Evolutionary conservation across 2,797 vertebrate species (phyloP).

Genomic region (Buphagus erythrorhynchus): DNA sequence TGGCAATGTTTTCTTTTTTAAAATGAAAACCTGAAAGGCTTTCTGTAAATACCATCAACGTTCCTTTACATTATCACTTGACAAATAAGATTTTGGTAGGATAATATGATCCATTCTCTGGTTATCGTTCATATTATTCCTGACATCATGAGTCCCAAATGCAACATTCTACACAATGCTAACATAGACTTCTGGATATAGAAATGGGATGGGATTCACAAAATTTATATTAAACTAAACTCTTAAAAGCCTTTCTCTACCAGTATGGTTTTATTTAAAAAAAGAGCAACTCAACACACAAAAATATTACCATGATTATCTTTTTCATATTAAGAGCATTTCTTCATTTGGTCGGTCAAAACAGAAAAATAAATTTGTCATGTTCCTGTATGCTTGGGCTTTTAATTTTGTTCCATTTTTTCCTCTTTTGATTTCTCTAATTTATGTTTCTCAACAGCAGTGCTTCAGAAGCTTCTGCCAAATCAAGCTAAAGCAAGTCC

Average conservation of each 20-base stretch:
- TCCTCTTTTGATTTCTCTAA: neutral
- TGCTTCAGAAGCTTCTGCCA: neutral
- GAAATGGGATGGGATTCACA: neutral
- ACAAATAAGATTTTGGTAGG: neutral
- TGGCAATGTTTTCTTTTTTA: neutral
- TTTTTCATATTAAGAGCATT: neutral
- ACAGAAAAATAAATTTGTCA: neutral
- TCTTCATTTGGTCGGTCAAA: neutral
- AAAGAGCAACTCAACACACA: neutral
- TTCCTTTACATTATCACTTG: neutral
- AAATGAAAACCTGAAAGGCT: neutral
- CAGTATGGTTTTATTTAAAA: neutral
- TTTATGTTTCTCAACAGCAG: neutral
- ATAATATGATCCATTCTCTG: neutral
- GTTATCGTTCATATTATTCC: neutral
- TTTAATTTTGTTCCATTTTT: neutral
- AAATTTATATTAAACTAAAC: neutral
- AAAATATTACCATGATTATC: neutral
- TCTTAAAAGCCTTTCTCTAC: neutral
- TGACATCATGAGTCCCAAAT: fast-evolving
- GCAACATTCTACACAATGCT: neutral
- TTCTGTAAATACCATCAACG: neutral
- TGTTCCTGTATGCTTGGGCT: neutral
- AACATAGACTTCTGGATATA: neutral
- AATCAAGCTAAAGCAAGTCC: neutral